Percentiles rank a stretch among this genome's conserved stretches.
Conservation (phyloP, 1,140 invertebrate species). For the Neotoxoptera formosana region DNA sequence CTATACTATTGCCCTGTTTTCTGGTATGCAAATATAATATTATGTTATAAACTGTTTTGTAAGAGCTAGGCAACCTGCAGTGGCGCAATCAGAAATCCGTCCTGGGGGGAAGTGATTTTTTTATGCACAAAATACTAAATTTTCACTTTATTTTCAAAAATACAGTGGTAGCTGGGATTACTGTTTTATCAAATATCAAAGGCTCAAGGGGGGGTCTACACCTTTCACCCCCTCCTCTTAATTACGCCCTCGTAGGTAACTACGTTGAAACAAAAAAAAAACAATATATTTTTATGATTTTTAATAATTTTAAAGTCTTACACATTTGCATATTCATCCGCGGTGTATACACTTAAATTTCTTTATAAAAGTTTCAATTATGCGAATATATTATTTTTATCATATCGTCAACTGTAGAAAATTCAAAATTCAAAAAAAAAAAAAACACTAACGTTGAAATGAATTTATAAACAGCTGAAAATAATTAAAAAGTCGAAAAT, state of each 20-base stretch:
- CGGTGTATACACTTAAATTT: background rate
- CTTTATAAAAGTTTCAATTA: background rate
- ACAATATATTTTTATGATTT: background rate
- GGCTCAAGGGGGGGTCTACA: no score
- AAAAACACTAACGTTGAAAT: background rate
- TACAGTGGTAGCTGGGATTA: no score
- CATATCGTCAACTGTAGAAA: background rate
- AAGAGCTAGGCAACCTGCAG: no score
- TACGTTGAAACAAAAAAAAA: background rate
- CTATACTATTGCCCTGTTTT: background rate
- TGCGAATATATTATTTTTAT: background rate
- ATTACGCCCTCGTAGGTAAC: no score
- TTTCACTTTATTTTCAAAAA: no score
- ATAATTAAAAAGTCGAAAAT: constrained; percentile 19
- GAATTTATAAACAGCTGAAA: background rate
- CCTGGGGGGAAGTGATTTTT: no score
- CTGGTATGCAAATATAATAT: background rate
- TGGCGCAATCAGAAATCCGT: no score
- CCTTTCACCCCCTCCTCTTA: no score
- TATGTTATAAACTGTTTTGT: background rate
- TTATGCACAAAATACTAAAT: no score
- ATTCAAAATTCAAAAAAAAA: background rate
- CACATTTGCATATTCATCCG: background rate
- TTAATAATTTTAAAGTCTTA: background rate
- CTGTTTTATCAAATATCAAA: no score